These are phyloP conservation scores for Columbina picui DNA, from an alignment of 2,113 vertebrate genomes.

Conservation along the genomic window DNA sequence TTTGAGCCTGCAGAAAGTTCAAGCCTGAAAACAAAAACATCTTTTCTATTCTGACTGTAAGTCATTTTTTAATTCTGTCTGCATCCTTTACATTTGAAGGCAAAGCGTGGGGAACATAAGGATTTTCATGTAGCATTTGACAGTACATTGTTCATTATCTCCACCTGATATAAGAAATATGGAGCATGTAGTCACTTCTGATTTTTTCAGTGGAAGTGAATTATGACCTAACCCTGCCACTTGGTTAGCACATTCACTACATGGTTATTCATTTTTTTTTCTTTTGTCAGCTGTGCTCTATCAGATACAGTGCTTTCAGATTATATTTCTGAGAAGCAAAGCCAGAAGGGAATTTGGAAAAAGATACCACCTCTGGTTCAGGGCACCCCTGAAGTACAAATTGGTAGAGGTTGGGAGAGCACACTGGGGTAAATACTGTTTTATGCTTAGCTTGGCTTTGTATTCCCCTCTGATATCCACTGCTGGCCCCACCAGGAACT, in stretches of 20 bases:
- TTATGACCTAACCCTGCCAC: background rate
- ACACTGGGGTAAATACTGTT: background rate
- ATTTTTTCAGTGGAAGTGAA: background rate
- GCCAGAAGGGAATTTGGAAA: background rate
- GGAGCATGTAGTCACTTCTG: accelerated
- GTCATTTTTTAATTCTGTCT: background rate
- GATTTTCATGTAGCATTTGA: background rate
- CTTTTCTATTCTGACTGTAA: background rate
- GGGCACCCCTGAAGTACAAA: background rate
- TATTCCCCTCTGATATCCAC: background rate
- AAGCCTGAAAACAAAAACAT: background rate
- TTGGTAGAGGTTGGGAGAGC: background rate
- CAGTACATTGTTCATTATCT: background rate
- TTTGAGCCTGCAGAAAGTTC: background rate
- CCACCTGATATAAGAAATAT: background rate
- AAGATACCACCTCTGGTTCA: background rate
- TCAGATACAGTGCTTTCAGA: background rate
- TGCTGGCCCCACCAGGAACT: background rate
- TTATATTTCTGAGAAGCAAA: background rate
- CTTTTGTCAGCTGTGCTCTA: background rate
- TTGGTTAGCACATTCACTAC: background rate
- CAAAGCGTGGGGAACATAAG: background rate
- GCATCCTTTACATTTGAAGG: background rate
- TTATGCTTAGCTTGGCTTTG: background rate
- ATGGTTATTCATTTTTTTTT: background rate